These are phyloP conservation scores for Cheirogaleus major DNA, from an alignment of 2,797 vertebrate species.

Conservation along the genomic window DNA sequence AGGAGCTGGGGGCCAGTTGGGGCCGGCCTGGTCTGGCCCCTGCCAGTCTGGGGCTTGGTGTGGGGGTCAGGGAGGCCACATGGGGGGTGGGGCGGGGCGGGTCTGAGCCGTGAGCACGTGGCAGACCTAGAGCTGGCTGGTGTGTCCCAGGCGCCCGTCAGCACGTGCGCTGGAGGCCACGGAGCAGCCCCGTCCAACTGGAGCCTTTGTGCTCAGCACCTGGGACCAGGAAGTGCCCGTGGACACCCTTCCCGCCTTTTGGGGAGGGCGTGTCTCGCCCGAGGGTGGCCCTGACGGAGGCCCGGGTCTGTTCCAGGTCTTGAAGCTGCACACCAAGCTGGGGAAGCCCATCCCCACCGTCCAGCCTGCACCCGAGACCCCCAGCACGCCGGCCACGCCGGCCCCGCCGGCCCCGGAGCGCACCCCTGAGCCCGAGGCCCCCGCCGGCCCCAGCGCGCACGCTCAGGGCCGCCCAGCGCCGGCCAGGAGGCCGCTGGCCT, in stretches of 20 bases:
- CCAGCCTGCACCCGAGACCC: conserved; percentile 87
- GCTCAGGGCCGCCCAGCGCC: conserved; percentile 44
- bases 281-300: not conserved
- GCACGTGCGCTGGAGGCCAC: too few relatives aligned
- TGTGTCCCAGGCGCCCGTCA: rapidly evolving
- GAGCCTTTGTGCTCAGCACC: too few relatives aligned
- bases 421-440: conserved; percentile 46
- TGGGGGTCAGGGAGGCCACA: not conserved
- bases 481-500: conserved; percentile 80
- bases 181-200: rapidly evolving
- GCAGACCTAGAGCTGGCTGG: rapidly evolving
- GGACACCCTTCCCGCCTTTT: not conserved
- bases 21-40: not conserved
- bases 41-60: not conserved
- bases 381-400: conserved; percentile 77
- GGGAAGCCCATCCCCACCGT: conserved; percentile 92
- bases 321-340: conserved; percentile 92
- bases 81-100: not conserved
- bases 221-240: rapidly evolving
- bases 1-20: not conserved
- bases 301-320: conserved; percentile 84
- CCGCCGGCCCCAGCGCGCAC: not conserved
- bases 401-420: conserved; percentile 38
- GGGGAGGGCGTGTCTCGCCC: not conserved
- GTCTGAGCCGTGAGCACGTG: not conserved